Base-by-base conservation (phyloP, 2,113 vertebrate species). In the Perognathus longimembris region DNA sequence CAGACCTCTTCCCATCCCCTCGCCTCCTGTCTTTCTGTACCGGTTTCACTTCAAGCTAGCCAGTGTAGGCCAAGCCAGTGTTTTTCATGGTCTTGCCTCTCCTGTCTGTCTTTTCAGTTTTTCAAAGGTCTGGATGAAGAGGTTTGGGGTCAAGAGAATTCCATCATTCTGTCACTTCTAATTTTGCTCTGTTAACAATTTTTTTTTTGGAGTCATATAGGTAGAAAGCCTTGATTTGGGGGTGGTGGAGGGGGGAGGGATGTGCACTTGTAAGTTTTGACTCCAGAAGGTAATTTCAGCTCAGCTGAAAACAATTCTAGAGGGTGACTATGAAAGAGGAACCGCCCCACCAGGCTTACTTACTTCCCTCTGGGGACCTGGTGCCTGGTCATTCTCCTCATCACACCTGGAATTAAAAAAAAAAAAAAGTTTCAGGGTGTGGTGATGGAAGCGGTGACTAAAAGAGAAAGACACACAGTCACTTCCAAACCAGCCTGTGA, bases 111-210 rank as follows among this genome's bases (percentile, higher is more conserved):
- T n/a, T 77, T 85, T 36, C 57, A 9, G 9, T 59, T 87, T 77
- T 70, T 69, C 24, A 7, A 50, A 73, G 59, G n/a, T 88, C 74
- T 90, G 14, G n/a, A 92, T 14, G 32, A 45, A 80, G 12, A 50
- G 28, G 21, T 17, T 93, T 82, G 75, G 21, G 36, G 30, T 76
- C 4, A 15, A 45, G 59, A 81, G 40, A 50, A 81, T 50, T 90
- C 34, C 73, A 67, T 89, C 34, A 14, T 40, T 63, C 59, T 75
- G 20, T 88, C 45, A 73, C 36, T 54, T 93, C 70, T 69, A 26
- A 36, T 91, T 77, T 70, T 38, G 40, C 87, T 80, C 77, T 85
- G 28, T 93, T 95, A 50, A 74, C 40, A 85, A 28, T 70, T 78
- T 90, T 84, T 87, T 6, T 45, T 45, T 45, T 45, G n/a, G 32